Evolutionary conservation across 2,113 vertebrate species (phyloP).

Genomic region (Neotragus pygmaeus): DNA sequence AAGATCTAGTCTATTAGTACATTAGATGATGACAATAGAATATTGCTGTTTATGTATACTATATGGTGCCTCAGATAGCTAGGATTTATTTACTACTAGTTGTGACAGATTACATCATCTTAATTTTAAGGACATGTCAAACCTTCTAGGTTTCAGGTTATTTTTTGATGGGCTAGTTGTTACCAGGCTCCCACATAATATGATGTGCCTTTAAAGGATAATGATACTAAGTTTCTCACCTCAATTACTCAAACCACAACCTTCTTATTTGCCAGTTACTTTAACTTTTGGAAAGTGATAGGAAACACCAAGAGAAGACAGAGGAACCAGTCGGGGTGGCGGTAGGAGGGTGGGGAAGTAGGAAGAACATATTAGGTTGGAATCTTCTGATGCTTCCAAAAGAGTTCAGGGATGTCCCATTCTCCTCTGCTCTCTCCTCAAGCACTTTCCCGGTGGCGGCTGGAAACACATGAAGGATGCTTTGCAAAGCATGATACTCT

Average conservation of each 20-base stretch:
- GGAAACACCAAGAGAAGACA: background rate
- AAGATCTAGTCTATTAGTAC: background rate
- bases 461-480: background rate
- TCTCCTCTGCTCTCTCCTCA: background rate
- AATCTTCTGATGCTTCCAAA: background rate
- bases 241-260: background rate
- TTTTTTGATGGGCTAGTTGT: background rate
- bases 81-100: background rate
- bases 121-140: background rate
- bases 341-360: background rate
- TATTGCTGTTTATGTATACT: background rate
- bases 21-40: background rate
- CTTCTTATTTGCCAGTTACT: background rate
- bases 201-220: background rate
- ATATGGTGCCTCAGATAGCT: background rate
- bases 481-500: background rate
- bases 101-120: background rate
- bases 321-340: rapidly evolving
- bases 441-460: background rate
- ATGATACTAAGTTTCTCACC: background rate
- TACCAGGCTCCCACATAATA: background rate
- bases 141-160: background rate
- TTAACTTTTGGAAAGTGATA: background rate
- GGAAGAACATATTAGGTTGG: background rate
- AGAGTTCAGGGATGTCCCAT: background rate